phyloP scores from a whole-genome alignment of 2,797 vertebrate genomes.

The Acanthiza pusilla region DNA sequence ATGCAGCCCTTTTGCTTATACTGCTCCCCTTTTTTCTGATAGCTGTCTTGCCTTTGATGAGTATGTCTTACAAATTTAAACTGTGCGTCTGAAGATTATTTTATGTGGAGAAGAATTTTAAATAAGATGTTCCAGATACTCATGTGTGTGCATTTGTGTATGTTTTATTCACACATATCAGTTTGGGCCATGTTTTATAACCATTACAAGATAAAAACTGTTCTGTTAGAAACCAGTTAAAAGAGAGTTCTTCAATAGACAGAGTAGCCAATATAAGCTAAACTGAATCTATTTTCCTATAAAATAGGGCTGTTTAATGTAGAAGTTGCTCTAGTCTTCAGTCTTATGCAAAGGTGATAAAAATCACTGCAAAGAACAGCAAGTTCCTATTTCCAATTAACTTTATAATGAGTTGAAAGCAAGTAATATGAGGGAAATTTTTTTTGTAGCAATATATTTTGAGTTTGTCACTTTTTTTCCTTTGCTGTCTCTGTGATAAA shows the following conservation, averaged over 20 bases:
- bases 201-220: neutral
- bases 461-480: neutral
- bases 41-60: neutral
- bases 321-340: neutral
- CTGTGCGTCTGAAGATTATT: neutral
- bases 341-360: neutral
- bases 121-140: neutral
- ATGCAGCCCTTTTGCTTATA: neutral
- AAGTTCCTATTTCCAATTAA: neutral
- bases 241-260: neutral
- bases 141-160: neutral
- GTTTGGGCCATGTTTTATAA: neutral
- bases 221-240: neutral
- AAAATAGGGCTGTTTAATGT: neutral
- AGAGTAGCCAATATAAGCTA: neutral
- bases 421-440: neutral
- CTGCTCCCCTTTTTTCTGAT: neutral
- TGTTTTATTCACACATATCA: accelerated
- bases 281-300: neutral
- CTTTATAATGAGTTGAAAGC: neutral
- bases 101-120: neutral
- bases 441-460: neutral
- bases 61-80: neutral
- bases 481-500: neutral
- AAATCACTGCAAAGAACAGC: neutral